Base-by-base conservation (phyloP, 1,140 invertebrate species). In the Panulirus ornatus region DNA sequence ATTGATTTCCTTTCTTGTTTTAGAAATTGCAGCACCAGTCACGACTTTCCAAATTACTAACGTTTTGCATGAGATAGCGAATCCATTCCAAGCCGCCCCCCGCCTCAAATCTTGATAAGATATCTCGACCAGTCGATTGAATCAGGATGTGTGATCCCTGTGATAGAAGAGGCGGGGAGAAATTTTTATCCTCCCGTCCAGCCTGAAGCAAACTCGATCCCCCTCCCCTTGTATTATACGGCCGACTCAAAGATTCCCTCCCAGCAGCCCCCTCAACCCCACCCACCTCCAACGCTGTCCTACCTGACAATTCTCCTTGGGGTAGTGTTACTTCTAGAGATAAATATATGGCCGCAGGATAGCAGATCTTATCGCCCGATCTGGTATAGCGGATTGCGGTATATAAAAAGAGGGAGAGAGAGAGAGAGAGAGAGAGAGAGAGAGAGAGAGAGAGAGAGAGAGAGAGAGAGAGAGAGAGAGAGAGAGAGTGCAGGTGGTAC, bases 1-100 rank as follows among this genome's bases (percentile, higher is more conserved):
- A 66, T 66, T 66, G 58, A 66, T 66, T 66, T 66, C n/a, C n/a
- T n/a, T n/a, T n/a, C n/a, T 66, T 58, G 58, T 66, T 66, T 66
- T 66, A 66, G n/a, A n/a, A 66, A 66, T 66, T 66, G 30, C 58
- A 66, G 27, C n/a, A 66, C 11, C 30, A 5, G 58, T 66, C 58
- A 8, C n/a, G 58, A 30, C 3, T 30, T 66, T 30, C 58, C 27
- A 27, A n/a, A 66, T 66, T 16, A 30, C 44, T 66, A 30, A 8
- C 27, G n/a, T 66, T 66, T 66, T 0, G 58, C 58, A 66, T 66
- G 58, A 66, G 58, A 66, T 6, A 66, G 58, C n/a, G 30, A 66
- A 66, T 66, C 30, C 27, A 66, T 66, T 66, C 11, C n/a, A 30
- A 66, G n/a, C 27, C 30, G 27, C 58, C 58, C 58, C 58, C 58